A percentile compares a stretch with the other conserved stretches of the same genome.
Conservation (phyloP, 53 echinoderm and acorn worm genomes). For the Holothuria scabra region DNA sequence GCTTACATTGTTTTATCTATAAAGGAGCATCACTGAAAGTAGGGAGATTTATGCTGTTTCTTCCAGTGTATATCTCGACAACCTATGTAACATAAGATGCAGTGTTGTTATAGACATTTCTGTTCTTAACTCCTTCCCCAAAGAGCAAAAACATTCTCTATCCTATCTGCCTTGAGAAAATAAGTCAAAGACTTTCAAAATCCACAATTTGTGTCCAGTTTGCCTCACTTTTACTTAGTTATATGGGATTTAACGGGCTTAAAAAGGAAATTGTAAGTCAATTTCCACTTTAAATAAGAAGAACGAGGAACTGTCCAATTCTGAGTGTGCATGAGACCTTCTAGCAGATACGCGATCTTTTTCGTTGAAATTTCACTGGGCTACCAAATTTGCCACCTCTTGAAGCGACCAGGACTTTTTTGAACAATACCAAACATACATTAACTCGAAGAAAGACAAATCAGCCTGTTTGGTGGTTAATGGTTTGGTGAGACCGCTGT, state of each 20-base stretch:
- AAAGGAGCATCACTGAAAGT: constrained; percentile 8
- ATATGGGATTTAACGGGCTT: too few relatives aligned
- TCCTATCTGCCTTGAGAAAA: background rate
- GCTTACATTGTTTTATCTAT: constrained; percentile 2
- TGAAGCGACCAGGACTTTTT: background rate
- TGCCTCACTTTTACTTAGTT: background rate
- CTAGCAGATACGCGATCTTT: background rate
- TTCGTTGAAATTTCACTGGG: background rate
- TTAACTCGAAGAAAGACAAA: background rate
- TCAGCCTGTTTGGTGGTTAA: constrained; percentile 52
- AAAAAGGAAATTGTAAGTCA: too few relatives aligned
- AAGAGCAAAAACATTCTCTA: background rate
- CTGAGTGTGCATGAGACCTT: background rate
- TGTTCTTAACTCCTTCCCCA: background rate
- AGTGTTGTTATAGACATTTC: background rate
- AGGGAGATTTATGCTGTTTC: background rate
- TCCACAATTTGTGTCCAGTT: background rate
- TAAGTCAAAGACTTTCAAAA: background rate
- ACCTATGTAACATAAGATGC: background rate
- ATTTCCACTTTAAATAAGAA: background rate
- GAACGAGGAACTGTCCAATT: background rate
- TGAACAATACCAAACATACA: background rate
- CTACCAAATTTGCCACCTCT: background rate
- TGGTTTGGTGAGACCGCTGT: constrained; percentile 53
- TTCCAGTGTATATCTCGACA: background rate